Percentiles rank a stretch among this genome's conserved stretches.
phyloP scores from a whole-genome alignment of 2,888 invertebrate genomes.

The Hirtodrosophila histrioides region DNA sequence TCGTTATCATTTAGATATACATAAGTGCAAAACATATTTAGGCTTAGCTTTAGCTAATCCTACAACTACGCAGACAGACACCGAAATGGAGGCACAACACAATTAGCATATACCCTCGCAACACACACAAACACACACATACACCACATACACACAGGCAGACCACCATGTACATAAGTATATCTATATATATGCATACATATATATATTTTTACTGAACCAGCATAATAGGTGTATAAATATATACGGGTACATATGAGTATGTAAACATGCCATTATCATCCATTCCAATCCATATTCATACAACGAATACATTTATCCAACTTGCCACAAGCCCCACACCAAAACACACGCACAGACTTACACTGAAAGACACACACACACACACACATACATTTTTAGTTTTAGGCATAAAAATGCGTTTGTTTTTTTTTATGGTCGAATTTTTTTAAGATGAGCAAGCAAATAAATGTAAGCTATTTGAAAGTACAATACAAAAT shows the following conservation, averaged over 20 bases:
- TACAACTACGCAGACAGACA: constrained; percentile 10
- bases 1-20: constrained; percentile 52
- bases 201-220: constrained; percentile 7
- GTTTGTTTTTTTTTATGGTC: constrained; percentile 60
- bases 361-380: constrained; percentile 15
- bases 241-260: constrained; percentile 4
- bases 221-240: constrained; percentile 15
- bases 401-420: constrained; percentile 25
- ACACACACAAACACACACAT: too few relatives aligned
- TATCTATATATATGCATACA: constrained; percentile 5
- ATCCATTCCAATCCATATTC: constrained; percentile 6
- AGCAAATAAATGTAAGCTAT: constrained; percentile 51
- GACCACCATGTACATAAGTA: neutral
- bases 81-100: neutral
- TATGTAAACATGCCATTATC: neutral
- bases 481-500: constrained; percentile 60
- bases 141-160: too few relatives aligned
- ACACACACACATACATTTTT: constrained; percentile 27
- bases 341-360: constrained; percentile 6
- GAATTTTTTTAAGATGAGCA: constrained; percentile 51
- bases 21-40: constrained; percentile 58
- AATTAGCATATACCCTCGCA: neutral
- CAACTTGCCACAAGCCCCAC: neutral
- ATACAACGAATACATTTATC: constrained; percentile 5
- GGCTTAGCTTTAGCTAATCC: constrained; percentile 64